Evolutionary conservation across 2,888 invertebrate genomes (phyloP).

Genomic region (Temnothorax ravouxi): DNA sequence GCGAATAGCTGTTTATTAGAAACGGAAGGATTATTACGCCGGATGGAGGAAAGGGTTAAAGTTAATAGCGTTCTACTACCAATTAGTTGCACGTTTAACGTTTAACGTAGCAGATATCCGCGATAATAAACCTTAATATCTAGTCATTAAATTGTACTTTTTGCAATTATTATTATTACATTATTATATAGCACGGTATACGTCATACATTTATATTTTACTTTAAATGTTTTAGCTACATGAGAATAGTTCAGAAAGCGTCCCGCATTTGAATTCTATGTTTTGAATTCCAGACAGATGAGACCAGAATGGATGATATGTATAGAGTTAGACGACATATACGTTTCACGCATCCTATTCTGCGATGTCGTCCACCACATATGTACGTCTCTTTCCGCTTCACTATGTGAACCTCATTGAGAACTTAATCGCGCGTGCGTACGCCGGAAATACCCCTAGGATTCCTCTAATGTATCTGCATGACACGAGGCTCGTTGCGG

Average conservation of each 20-base stretch:
- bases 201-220: neutral
- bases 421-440: slow-evolving; percentile 66
- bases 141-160: neutral
- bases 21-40: slow-evolving; percentile 30
- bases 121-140: slow-evolving; percentile 21
- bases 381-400: slow-evolving; percentile 65
- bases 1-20: slow-evolving; percentile 28
- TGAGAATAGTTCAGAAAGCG: neutral
- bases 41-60: slow-evolving; percentile 27
- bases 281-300: neutral
- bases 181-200: neutral
- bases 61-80: slow-evolving; percentile 9
- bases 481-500: slow-evolving; percentile 61
- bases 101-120: slow-evolving; percentile 34
- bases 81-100: slow-evolving; percentile 22
- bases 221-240: neutral
- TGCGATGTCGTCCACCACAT: slow-evolving; percentile 27
- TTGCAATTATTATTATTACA: slow-evolving; percentile 13
- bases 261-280: neutral
- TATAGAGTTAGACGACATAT: neutral
- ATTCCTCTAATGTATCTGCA: slow-evolving; percentile 37
- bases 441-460: slow-evolving; percentile 71
- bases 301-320: neutral
- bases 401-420: slow-evolving; percentile 68
- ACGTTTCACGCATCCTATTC: slow-evolving; percentile 56